phyloP scores from a whole-genome alignment of 1,140 invertebrate genomes.

The Eupristina koningsbergeri region DNA sequence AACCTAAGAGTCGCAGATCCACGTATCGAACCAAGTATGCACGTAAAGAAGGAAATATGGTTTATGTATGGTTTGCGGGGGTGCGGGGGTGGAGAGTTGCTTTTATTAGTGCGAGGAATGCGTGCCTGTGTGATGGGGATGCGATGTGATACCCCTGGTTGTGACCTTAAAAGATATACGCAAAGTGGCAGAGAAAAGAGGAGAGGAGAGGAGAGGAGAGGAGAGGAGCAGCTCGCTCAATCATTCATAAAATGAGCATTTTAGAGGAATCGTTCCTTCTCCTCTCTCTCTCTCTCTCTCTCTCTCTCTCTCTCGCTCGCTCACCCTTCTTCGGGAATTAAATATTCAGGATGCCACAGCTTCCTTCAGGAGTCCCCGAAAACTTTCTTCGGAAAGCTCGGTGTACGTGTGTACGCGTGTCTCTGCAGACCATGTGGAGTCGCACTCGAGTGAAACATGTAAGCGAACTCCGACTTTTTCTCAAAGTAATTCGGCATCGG shows the following conservation, averaged over 20 bases:
- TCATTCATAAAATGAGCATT: constrained; percentile 60
- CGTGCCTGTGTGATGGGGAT: not conserved
- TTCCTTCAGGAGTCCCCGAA: not conserved
- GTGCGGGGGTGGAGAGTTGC: not conserved
- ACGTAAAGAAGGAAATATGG: constrained; percentile 17
- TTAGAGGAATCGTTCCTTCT: constrained; percentile 44
- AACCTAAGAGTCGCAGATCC: not conserved
- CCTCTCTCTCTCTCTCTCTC: not conserved
- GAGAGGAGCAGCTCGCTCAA: constrained; percentile 40
- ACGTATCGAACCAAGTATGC: not conserved
- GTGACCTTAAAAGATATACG: constrained; percentile 34
- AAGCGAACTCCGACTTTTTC: not conserved
- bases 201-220: too few species aligned
- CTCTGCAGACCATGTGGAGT: not conserved
- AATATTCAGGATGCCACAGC: constrained; percentile 52
- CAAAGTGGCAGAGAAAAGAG: constrained; percentile 36
- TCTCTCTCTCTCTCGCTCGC: too few species aligned
- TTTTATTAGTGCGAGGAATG: constrained; percentile 36
- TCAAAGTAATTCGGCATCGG: too few species aligned
- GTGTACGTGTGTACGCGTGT: not conserved
- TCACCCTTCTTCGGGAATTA: constrained; percentile 40
- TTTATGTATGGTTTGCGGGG: constrained; percentile 20
- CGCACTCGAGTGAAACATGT: not conserved
- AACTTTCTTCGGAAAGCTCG: not conserved
- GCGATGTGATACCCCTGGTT: too few species aligned